A percentile compares a stretch with the other conserved stretches of the same genome.
These are phyloP conservation scores for Nephrotoma appendiculata DNA, from an alignment of 2,888 invertebrate genomes.

Conservation along the genomic window DNA sequence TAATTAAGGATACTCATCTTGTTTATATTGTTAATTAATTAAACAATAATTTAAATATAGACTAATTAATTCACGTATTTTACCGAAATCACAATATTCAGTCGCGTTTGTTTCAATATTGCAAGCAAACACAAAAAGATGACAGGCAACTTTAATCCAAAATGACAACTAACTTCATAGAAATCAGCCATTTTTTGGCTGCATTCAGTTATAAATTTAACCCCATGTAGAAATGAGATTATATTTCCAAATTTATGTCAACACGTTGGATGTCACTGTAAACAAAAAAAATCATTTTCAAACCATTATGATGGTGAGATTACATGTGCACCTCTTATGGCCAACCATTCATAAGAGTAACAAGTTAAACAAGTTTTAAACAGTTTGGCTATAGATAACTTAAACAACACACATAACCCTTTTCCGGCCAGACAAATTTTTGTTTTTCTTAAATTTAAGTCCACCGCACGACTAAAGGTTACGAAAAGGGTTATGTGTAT, in stretches of 20 bases:
- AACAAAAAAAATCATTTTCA: too few relatives aligned
- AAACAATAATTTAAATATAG: neutral
- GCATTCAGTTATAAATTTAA: neutral
- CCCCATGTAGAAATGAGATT: neutral
- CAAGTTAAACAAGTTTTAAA: too few relatives aligned
- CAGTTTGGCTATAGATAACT: too few relatives aligned
- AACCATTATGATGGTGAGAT: too few relatives aligned
- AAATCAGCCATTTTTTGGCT: neutral
- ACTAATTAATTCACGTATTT: neutral
- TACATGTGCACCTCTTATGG: too few relatives aligned
- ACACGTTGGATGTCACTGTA: too few relatives aligned
- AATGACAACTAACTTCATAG: neutral
- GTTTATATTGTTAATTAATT: neutral
- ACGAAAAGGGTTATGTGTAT: too few relatives aligned
- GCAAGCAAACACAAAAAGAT: neutral
- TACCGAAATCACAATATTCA: neutral
- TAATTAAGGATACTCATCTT: constrained; percentile 62
- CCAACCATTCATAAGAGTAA: too few relatives aligned
- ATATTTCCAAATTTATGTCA: neutral
- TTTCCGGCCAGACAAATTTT: too few relatives aligned
- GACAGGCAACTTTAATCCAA: neutral
- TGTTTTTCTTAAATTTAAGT: too few relatives aligned
- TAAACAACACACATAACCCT: too few relatives aligned
- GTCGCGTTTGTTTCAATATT: neutral
- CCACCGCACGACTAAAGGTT: too few relatives aligned